phyloP scores from a whole-genome alignment of 2,888 invertebrate genomes.

The Rhagophthalmus giganteus region DNA sequence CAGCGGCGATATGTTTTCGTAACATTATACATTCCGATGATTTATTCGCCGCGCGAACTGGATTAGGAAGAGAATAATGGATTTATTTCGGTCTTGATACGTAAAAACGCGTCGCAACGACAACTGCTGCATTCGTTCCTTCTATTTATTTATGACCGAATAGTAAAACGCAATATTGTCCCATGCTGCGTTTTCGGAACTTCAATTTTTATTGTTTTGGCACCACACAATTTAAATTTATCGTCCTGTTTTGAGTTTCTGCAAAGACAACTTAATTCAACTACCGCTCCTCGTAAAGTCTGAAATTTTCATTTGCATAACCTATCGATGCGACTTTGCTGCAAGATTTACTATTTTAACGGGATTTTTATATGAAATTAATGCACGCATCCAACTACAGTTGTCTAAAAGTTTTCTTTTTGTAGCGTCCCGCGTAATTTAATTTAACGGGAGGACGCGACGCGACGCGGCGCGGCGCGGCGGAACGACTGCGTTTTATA shows the following conservation, averaged over 20 bases:
- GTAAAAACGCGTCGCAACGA: conserved; percentile 43
- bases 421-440: no score
- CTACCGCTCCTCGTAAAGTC: not conserved
- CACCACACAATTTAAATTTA: conserved; percentile 37
- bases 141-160: conserved; percentile 43
- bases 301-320: not conserved
- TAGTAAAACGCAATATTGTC: conserved; percentile 37
- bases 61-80: conserved; percentile 45
- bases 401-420: no score
- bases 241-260: conserved; percentile 22
- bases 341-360: not conserved
- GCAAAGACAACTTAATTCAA: not conserved
- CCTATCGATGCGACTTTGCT: not conserved
- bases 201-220: conserved; percentile 45
- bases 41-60: conserved; percentile 41
- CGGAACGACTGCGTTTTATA: no score
- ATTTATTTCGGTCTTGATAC: conserved; percentile 43
- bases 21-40: conserved; percentile 40
- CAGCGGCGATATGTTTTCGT: conserved; percentile 37
- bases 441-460: no score
- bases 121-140: conserved; percentile 46
- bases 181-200: conserved; percentile 36
- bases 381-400: no score
- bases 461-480: no score
- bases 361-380: no score